These are phyloP conservation scores for Melitaea athalia DNA, from an alignment of 2,888 invertebrate species.

Conservation along the genomic window DNA sequence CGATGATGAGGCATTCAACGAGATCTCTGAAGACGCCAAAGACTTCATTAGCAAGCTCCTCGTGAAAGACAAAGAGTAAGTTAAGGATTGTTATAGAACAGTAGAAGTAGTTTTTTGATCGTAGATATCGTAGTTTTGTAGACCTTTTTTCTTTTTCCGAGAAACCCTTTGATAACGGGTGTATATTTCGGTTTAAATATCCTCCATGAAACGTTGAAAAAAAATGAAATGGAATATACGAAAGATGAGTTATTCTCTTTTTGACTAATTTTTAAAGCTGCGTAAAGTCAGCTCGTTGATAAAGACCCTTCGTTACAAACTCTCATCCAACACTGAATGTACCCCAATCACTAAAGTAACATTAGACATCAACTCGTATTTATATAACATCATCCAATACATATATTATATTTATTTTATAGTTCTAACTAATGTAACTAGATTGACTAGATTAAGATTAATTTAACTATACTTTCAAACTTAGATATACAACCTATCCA, in stretches of 20 bases:
- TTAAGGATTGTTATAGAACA: constrained; percentile 44
- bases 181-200: not conserved
- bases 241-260: constrained; percentile 21
- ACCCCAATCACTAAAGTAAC: constrained; percentile 61
- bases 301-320: constrained; percentile 77
- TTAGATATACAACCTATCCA: constrained; percentile 15
- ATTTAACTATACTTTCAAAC: constrained; percentile 10
- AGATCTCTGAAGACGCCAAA: constrained; percentile 96
- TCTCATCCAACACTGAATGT: constrained; percentile 64
- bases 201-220: constrained; percentile 7
- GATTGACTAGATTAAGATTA: constrained; percentile 25
- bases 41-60: constrained; percentile 97
- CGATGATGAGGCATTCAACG: constrained; percentile 97
- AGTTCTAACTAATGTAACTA: constrained; percentile 25
- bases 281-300: constrained; percentile 64
- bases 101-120: constrained; percentile 8
- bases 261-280: constrained; percentile 44
- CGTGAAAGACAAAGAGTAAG: constrained; percentile 95
- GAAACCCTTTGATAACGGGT: constrained; percentile 21
- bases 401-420: constrained; percentile 19
- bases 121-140: constrained; percentile 15
- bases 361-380: constrained; percentile 28
- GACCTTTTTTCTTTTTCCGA: constrained; percentile 14
- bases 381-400: constrained; percentile 21
- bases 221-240: constrained; percentile 6